These are phyloP conservation scores for Glaucidium brasilianum DNA, from an alignment of 2,113 vertebrate species.

Conservation along the genomic window DNA sequence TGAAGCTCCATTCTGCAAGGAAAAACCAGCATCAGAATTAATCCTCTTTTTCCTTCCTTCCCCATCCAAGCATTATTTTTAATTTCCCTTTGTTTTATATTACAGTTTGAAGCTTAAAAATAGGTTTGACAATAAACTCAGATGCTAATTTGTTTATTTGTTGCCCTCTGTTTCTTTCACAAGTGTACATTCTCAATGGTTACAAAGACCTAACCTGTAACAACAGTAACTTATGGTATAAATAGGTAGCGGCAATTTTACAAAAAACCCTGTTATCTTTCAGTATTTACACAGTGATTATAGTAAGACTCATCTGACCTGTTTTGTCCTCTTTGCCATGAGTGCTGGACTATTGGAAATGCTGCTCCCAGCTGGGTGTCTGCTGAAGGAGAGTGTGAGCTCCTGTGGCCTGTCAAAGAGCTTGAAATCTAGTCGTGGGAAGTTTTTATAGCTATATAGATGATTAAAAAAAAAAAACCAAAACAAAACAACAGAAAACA, in stretches of 20 bases:
- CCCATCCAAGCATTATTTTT: background rate
- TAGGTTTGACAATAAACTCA: background rate
- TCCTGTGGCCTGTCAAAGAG: conserved; percentile 90
- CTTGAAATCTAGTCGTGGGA: conserved; percentile 85
- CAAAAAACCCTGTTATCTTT: background rate
- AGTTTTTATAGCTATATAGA: conserved; percentile 85
- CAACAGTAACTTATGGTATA: background rate
- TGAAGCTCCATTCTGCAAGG: background rate
- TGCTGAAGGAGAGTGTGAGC: conserved; percentile 81
- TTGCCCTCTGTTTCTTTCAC: background rate
- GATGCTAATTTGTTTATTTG: background rate
- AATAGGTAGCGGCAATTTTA: background rate
- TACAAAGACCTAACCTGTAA: background rate
- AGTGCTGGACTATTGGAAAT: conserved; percentile 91
- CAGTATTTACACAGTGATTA: background rate
- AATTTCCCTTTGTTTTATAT: background rate
- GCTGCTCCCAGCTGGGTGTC: conserved; percentile 77
- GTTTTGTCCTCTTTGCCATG: conserved; percentile 95
- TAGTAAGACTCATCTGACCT: conserved; percentile 74
- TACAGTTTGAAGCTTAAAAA: background rate
- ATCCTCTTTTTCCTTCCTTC: background rate
- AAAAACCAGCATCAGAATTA: background rate
- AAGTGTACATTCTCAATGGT: background rate
- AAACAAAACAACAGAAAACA: background rate
- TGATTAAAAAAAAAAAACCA: background rate